phyloP scores from a whole-genome alignment of 2,888 invertebrate genomes.

The Drosophila mayaguana region DNA sequence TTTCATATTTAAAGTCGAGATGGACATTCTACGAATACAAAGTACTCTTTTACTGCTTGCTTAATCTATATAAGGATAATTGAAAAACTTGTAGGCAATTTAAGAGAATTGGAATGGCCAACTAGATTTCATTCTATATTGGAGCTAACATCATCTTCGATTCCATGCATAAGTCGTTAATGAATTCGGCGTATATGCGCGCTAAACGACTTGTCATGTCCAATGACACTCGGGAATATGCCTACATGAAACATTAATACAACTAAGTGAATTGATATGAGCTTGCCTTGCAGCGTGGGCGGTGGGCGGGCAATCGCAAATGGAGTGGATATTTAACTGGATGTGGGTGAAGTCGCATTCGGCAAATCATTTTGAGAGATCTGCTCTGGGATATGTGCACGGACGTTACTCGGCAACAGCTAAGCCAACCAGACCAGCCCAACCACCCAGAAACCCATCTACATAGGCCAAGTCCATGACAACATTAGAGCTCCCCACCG shows the following conservation, averaged over 20 bases:
- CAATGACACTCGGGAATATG: constrained; percentile 15
- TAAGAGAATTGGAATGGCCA: background rate
- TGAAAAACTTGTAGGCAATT: background rate
- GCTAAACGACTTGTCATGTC: constrained; percentile 17
- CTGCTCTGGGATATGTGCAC: constrained; percentile 14
- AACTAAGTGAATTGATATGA: constrained; percentile 37
- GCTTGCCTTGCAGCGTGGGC: background rate
- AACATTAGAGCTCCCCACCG: constrained; percentile 13
- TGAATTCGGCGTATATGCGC: constrained; percentile 1
- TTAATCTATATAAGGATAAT: background rate
- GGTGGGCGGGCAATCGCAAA: background rate
- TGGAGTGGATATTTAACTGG: constrained; percentile 7
- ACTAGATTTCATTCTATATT: background rate
- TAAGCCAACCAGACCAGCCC: constrained; percentile 20
- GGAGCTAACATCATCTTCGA: background rate
- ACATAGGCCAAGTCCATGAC: constrained; percentile 39
- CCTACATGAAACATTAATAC: constrained; percentile 21
- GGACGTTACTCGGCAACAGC: constrained; percentile 56
- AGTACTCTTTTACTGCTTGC: background rate
- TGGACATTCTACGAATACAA: too few species aligned
- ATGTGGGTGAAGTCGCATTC: constrained; percentile 25
- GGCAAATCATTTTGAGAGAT: constrained; percentile 37
- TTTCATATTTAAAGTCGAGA: too few species aligned
- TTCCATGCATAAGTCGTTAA: background rate
- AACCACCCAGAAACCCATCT: constrained; percentile 2